These are phyloP conservation scores for Hydroisotoma schaefferi DNA, from an alignment of 2,888 invertebrate genomes.

Conservation along the genomic window DNA sequence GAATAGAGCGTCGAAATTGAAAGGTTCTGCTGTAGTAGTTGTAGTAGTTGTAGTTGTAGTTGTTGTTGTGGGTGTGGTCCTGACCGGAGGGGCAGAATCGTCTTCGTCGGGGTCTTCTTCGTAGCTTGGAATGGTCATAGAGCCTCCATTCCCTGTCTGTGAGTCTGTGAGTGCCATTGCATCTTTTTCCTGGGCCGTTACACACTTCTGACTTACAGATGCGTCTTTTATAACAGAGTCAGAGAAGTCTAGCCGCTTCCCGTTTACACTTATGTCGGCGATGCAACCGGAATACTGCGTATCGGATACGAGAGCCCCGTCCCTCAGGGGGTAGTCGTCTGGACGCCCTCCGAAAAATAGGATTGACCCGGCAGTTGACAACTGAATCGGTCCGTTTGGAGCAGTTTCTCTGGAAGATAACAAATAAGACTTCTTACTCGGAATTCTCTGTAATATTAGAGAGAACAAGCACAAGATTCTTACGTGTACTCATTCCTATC, in stretches of 20 bases:
- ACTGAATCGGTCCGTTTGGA: conserved; percentile 28
- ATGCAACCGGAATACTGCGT: conserved; percentile 82
- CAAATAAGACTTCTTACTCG: not conserved
- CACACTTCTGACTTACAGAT: conserved; percentile 35
- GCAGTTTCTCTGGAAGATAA: conserved; percentile 25
- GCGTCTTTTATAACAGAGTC: conserved; percentile 26
- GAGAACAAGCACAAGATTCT: conserved; percentile 31
- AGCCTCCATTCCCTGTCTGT: not conserved
- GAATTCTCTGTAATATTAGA: not conserved
- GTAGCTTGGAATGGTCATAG: conserved; percentile 29
- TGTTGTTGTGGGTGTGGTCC: conserved; percentile 34
- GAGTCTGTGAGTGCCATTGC: conserved; percentile 14
- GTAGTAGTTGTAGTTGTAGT: conserved; percentile 42
- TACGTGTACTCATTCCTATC: conserved; percentile 71
- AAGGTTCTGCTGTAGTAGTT: conserved; percentile 24
- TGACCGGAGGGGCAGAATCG: conserved; percentile 51
- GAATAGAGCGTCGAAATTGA: not conserved
- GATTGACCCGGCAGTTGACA: conserved; percentile 38
- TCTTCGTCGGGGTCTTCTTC: conserved; percentile 30
- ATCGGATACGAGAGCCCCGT: conserved; percentile 28
- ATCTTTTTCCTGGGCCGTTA: conserved; percentile 26
- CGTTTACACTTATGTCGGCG: conserved; percentile 86
- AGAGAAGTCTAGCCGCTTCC: conserved; percentile 68
- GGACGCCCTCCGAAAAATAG: conserved; percentile 42
- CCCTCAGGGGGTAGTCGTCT: conserved; percentile 26